phyloP scores from a whole-genome alignment of 2,797 vertebrate genomes.

The Melanotaenia boesemani region DNA sequence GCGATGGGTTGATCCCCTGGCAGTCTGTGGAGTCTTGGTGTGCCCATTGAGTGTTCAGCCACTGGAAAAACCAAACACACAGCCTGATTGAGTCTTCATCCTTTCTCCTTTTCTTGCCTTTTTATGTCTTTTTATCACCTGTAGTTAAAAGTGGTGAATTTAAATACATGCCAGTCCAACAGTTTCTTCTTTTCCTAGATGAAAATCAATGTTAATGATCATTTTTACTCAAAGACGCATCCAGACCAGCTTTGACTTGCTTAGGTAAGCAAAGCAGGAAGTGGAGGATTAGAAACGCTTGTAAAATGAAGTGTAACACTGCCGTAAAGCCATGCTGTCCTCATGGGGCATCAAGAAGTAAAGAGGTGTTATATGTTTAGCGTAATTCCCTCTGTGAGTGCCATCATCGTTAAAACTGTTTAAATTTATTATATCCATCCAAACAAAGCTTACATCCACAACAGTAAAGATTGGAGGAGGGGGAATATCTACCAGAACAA shows the following conservation, averaged over 20 bases:
- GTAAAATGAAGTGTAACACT: constrained; percentile 36
- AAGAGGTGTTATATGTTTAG: constrained; percentile 1
- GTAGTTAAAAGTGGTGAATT: constrained; percentile 6
- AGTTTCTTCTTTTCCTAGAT: constrained; percentile 2
- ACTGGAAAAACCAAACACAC: constrained; percentile 58
- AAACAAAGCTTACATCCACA: constrained; percentile 51
- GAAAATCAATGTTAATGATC: constrained; percentile 20
- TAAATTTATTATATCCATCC: constrained; percentile 59
- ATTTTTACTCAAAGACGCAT: constrained; percentile 21
- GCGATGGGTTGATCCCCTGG: constrained; percentile 42
- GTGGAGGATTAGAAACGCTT: constrained; percentile 31
- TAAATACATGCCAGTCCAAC: constrained; percentile 7
- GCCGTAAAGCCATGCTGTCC: constrained; percentile 29
- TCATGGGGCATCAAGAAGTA: background rate
- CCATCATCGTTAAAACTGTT: constrained; percentile 30
- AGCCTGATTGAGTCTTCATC: constrained; percentile 31
- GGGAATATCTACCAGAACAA: constrained; percentile 47
- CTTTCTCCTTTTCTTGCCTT: background rate
- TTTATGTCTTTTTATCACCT: background rate
- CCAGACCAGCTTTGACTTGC: constrained; percentile 20
- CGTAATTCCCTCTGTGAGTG: constrained; percentile 18
- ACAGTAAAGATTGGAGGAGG: constrained; percentile 38
- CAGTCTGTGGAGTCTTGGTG: constrained; percentile 46
- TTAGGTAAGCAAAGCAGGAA: constrained; percentile 38
- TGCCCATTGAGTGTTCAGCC: constrained; percentile 52